A percentile compares a stretch with the other conserved stretches of the same genome.
phyloP scores from a whole-genome alignment of 2,797 vertebrate genomes.

The Parauchenoglanis ngamensis region DNA sequence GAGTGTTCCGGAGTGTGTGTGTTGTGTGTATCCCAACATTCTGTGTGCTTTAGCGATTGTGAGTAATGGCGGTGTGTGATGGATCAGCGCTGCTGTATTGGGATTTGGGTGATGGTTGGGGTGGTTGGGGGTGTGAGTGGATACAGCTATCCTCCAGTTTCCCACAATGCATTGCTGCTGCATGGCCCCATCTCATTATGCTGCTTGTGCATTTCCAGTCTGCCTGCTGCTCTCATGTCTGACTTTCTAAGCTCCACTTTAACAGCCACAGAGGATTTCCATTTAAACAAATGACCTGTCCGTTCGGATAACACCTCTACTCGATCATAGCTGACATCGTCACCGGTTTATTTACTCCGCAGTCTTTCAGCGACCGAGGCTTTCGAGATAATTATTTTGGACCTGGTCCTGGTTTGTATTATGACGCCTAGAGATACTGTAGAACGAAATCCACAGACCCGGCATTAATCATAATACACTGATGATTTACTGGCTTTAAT shows the following conservation, averaged over 20 bases:
- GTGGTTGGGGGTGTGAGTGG: constrained; percentile 71
- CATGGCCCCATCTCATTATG: constrained; percentile 65
- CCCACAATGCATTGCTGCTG: constrained; percentile 69
- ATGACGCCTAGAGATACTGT: constrained; percentile 1
- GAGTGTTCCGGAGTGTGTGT: constrained; percentile 5
- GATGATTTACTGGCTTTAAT: constrained; percentile 22
- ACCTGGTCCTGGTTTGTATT: constrained; percentile 9
- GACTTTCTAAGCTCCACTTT: constrained; percentile 44
- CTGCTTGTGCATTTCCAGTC: constrained; percentile 48
- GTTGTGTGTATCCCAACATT: constrained; percentile 76
- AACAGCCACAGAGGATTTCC: neutral
- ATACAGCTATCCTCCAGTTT: constrained; percentile 81
- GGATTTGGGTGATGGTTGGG: constrained; percentile 60
- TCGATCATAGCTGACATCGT: neutral
- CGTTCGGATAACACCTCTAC: neutral
- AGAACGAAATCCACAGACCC: constrained; percentile 1
- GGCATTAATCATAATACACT: constrained; percentile 43
- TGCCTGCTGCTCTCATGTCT: constrained; percentile 56
- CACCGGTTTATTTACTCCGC: neutral
- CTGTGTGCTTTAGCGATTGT: constrained; percentile 61
- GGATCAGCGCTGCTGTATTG: constrained; percentile 55
- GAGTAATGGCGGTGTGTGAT: constrained; percentile 55
- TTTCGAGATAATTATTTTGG: constrained; percentile 28
- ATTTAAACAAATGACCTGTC: constrained; percentile 15
- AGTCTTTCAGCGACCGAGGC: neutral